Conservation (phyloP, 1,140 invertebrate species). For the Anoplophora glabripennis region DNA sequence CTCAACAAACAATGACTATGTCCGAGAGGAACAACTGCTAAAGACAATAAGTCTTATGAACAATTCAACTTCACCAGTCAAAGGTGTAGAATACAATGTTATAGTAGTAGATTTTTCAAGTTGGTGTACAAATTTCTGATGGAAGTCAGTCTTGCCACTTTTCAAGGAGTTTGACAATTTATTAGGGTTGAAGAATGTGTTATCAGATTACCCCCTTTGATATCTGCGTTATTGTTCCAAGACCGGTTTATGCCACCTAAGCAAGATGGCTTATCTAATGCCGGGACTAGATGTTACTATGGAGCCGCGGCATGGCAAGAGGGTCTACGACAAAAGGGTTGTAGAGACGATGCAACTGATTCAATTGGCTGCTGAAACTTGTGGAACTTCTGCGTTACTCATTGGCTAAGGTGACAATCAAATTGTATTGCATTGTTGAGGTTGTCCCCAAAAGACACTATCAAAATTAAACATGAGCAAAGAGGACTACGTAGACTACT, state of each 20-base stretch:
- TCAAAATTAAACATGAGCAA: too few relatives aligned
- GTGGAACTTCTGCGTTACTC: background rate
- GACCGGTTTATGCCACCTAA: background rate
- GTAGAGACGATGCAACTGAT: background rate
- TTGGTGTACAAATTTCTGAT: background rate
- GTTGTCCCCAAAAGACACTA: too few relatives aligned
- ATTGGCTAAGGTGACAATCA: slow-evolving; percentile 6
- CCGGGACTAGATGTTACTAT: background rate
- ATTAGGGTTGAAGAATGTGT: background rate
- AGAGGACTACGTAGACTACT: too few relatives aligned
- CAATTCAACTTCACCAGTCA: too few relatives aligned
- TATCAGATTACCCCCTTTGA: background rate
- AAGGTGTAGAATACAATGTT: too few relatives aligned
- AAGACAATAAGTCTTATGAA: background rate
- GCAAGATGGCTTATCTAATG: background rate
- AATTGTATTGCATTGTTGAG: too few relatives aligned
- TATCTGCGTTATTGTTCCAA: background rate
- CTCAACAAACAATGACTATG: background rate
- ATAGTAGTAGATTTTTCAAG: background rate
- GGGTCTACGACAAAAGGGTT: slow-evolving; percentile 6
- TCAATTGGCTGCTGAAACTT: background rate
- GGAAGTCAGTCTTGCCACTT: background rate
- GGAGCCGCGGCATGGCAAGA: slow-evolving; percentile 3
- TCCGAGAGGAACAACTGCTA: background rate
- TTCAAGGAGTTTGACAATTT: background rate